Percentiles rank a stretch among this genome's conserved stretches.
Evolutionary conservation across 2,797 vertebrate genomes (phyloP).

Genomic region (Tinamus major): DNA sequence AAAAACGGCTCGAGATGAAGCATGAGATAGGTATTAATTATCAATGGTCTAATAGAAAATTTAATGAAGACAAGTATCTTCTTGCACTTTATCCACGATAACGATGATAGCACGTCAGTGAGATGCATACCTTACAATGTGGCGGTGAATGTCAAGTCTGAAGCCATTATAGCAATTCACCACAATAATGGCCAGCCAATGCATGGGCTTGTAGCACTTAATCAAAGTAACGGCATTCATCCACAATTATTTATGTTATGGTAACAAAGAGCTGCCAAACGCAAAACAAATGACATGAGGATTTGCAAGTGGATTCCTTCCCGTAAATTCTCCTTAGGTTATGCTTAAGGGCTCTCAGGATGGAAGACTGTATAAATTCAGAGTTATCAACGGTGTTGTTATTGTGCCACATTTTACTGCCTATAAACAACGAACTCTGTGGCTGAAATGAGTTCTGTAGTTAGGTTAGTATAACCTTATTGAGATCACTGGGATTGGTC

Average conservation of each 20-base stretch:
- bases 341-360: slow-evolving; percentile 27
- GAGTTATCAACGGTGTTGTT: not conserved
- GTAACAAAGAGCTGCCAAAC: slow-evolving; percentile 74
- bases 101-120: slow-evolving; percentile 60
- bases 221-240: slow-evolving; percentile 72
- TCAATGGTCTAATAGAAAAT: slow-evolving; percentile 75
- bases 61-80: slow-evolving; percentile 75
- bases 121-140: slow-evolving; percentile 50
- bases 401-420: not conserved
- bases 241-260: slow-evolving; percentile 73
- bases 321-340: slow-evolving; percentile 64
- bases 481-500: not conserved
- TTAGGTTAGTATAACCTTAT: not conserved
- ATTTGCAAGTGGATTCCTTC: slow-evolving; percentile 70
- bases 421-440: not conserved
- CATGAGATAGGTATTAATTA: slow-evolving; percentile 75
- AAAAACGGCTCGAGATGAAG: slow-evolving; percentile 62
- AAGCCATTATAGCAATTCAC: slow-evolving; percentile 75
- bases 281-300: slow-evolving; percentile 78
- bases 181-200: slow-evolving; percentile 71
- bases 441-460: not conserved
- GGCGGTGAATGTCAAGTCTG: slow-evolving; percentile 66
- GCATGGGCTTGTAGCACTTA: slow-evolving; percentile 67
- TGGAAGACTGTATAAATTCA: slow-evolving; percentile 25
- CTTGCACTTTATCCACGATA: slow-evolving; percentile 69